A percentile compares a stretch with the other conserved stretches of the same genome.
These are phyloP conservation scores for Pangasius krempfi DNA, from an alignment of 2,797 vertebrate genomes.

Conservation along the genomic window DNA sequence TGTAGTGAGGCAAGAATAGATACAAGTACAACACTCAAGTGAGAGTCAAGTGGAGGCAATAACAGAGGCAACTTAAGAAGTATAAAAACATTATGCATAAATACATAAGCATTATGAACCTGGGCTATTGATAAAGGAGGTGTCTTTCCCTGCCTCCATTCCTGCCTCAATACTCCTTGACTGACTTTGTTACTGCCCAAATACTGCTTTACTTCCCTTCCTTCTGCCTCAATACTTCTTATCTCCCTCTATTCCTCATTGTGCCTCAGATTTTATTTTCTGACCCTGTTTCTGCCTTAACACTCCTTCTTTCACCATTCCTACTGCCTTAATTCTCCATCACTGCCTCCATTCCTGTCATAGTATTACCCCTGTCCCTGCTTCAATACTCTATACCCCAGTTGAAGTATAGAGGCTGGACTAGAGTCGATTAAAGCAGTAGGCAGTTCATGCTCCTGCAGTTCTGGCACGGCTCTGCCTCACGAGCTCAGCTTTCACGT, in stretches of 20 bases:
- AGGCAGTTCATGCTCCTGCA: neutral
- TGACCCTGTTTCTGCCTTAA: neutral
- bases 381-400: neutral
- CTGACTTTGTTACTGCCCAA: neutral
- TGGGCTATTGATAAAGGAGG: neutral
- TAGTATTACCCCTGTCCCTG: neutral
- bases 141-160: neutral
- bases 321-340: neutral
- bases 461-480: slow-evolving; percentile 25
- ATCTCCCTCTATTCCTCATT: neutral
- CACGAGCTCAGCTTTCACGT: slow-evolving; percentile 72
- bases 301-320: neutral
- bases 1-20: neutral
- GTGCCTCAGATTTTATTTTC: neutral
- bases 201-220: neutral
- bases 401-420: neutral
- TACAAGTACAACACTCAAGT: too few relatives aligned
- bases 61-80: neutral
- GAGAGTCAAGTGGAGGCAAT: neutral
- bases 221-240: neutral
- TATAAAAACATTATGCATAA: neutral
- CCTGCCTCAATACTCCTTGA: neutral
- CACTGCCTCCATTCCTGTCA: neutral
- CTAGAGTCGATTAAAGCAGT: neutral
- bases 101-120: neutral